Conservation (phyloP, 2,888 invertebrate genomes). For the Synanthedon vespiformis region DNA sequence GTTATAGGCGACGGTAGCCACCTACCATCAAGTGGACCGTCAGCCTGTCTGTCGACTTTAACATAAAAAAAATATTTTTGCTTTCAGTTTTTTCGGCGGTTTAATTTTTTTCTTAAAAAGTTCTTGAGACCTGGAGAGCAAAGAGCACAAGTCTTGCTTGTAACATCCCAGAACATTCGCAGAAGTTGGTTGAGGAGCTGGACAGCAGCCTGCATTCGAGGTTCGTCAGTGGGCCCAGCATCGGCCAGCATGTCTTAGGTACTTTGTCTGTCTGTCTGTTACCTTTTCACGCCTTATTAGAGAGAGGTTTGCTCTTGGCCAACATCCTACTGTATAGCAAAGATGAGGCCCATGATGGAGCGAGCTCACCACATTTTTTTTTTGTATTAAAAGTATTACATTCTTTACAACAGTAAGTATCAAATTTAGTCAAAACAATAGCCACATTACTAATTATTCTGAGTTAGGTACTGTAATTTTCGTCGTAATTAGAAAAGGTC, state of each 20-base stretch:
- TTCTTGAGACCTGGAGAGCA: constrained; percentile 40
- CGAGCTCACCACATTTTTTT: too few species aligned
- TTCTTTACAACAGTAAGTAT: background rate
- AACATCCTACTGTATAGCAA: too few species aligned
- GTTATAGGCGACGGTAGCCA: too few species aligned
- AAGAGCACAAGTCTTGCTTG: constrained; percentile 33
- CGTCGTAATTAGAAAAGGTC: background rate
- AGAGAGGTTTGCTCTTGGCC: too few species aligned
- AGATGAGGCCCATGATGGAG: too few species aligned
- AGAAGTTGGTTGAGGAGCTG: constrained; percentile 30
- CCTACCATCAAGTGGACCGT: too few species aligned
- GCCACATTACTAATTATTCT: background rate
- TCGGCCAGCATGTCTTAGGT: constrained; percentile 41
- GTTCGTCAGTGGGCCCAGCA: constrained; percentile 40
- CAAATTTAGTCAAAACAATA: background rate
- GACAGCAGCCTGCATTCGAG: constrained; percentile 17
- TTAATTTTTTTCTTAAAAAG: too few species aligned
- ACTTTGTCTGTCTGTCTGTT: background rate
- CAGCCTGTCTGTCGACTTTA: too few species aligned
- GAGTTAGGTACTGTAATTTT: background rate
- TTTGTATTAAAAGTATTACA: background rate
- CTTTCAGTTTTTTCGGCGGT: too few species aligned
- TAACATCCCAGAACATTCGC: constrained; percentile 39
- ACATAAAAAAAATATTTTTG: too few species aligned
- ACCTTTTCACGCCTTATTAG: background rate